These are phyloP conservation scores for Pangasius mekongensis DNA, from an alignment of 2,797 vertebrate species.

Conservation along the genomic window DNA sequence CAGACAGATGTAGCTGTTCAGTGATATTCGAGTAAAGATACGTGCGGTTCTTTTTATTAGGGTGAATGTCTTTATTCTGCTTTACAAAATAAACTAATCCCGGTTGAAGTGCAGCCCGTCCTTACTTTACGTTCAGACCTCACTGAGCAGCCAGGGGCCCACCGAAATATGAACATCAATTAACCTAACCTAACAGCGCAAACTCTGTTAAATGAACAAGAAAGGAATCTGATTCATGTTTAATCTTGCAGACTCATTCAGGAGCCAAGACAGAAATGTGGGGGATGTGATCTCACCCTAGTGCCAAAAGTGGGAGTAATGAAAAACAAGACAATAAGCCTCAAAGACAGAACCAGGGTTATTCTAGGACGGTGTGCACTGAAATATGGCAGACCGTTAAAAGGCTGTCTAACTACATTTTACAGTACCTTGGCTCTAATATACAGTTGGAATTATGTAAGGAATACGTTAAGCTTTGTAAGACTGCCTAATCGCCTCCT, in stretches of 20 bases:
- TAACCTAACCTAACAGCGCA: constrained; percentile 56
- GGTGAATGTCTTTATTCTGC: not conserved
- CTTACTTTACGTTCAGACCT: constrained; percentile 24
- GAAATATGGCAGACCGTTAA: constrained; percentile 20
- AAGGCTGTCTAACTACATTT: not conserved
- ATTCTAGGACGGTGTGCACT: constrained; percentile 29
- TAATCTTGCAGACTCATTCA: constrained; percentile 66
- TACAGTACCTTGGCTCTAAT: not conserved
- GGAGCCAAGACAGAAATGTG: constrained; percentile 48
- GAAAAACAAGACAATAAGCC: constrained; percentile 31
- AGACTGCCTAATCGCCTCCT: not conserved
- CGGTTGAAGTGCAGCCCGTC: not conserved
- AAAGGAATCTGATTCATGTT: constrained; percentile 70
- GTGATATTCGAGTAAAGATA: not conserved
- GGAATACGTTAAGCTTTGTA: not conserved
- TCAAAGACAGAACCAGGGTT: constrained; percentile 39
- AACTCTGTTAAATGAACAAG: constrained; percentile 61
- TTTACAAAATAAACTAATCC: not conserved
- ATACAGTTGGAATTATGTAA: not conserved
- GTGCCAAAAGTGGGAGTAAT: constrained; percentile 36
- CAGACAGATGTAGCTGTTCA: not conserved
- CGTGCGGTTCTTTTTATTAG: not conserved
- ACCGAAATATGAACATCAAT: constrained; percentile 48
- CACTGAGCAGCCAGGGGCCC: constrained; percentile 6
- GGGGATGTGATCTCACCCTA: constrained; percentile 42